Conservation (phyloP, 2,797 vertebrate genomes). For the Simalia tracyae region DNA sequence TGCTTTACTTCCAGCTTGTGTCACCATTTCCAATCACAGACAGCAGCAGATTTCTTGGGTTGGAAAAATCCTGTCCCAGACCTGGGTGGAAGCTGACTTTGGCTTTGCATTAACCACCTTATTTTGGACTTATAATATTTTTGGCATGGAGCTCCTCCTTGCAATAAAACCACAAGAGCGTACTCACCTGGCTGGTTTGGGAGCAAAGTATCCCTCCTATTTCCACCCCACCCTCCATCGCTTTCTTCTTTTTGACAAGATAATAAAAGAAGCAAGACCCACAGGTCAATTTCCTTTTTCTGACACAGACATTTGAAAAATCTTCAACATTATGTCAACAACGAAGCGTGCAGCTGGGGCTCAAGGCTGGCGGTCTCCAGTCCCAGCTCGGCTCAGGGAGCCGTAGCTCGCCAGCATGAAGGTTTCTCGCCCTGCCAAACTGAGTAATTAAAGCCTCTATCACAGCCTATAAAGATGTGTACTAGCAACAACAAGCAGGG, state of each 20-base stretch:
- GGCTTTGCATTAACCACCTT: background rate
- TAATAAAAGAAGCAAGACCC: background rate
- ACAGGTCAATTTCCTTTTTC: slow-evolving; percentile 3
- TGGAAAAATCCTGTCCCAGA: background rate
- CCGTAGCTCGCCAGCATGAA: background rate
- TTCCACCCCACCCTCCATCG: background rate
- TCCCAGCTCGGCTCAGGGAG: slow-evolving; percentile 19
- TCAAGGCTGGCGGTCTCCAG: slow-evolving; percentile 3
- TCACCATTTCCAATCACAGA: background rate
- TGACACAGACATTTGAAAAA: slow-evolving; percentile 36
- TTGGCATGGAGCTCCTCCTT: background rate
- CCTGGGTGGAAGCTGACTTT: background rate
- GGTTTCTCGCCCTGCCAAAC: slow-evolving; percentile 24
- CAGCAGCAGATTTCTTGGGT: background rate
- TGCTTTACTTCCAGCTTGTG: background rate
- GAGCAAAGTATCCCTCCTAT: background rate
- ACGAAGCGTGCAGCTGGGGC: slow-evolving; percentile 10
- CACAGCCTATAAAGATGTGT: slow-evolving; percentile 30
- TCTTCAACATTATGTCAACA: slow-evolving; percentile 27
- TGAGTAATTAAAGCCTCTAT: slow-evolving; percentile 37
- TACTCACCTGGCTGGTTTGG: background rate
- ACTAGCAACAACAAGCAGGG: background rate
- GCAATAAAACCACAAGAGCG: background rate
- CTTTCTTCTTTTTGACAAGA: background rate
- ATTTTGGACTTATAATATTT: background rate